Percentiles rank a stretch among this genome's conserved stretches.
Evolutionary conservation across 2,113 vertebrate species (phyloP).

Genomic region (Chauna torquata): DNA sequence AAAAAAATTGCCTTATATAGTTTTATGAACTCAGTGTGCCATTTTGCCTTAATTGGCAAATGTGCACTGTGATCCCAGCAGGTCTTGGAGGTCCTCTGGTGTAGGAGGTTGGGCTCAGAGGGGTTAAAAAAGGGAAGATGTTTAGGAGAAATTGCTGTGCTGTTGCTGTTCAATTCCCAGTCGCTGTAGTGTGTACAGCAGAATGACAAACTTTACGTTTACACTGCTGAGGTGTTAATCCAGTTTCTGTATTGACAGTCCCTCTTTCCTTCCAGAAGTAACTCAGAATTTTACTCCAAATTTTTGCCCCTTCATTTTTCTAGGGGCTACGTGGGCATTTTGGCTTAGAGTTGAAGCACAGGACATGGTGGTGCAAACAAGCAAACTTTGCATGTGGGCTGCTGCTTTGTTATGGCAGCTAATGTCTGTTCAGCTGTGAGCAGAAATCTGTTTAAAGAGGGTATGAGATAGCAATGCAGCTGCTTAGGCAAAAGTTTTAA

Average conservation of each 20-base stretch:
- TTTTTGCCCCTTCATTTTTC: background rate
- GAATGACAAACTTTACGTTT: background rate
- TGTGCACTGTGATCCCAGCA: background rate
- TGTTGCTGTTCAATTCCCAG: background rate
- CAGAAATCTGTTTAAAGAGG: slow-evolving; percentile 36
- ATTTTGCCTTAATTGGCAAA: background rate
- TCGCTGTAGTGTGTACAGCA: background rate
- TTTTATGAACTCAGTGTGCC: background rate
- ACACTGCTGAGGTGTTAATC: background rate
- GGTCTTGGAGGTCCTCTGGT: rapidly evolving
- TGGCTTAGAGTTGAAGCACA: slow-evolving; percentile 35
- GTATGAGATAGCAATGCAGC: background rate
- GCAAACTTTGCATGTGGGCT: slow-evolving; percentile 59
- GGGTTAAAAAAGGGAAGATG: background rate
- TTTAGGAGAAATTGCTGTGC: background rate
- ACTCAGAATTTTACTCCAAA: background rate
- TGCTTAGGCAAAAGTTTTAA: background rate
- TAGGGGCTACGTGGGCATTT: slow-evolving; percentile 24
- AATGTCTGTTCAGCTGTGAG: slow-evolving; percentile 10
- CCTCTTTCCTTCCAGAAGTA: background rate
- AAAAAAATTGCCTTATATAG: background rate
- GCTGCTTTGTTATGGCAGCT: slow-evolving; percentile 29
- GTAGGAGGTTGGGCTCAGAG: background rate
- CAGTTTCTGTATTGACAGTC: background rate
- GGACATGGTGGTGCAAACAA: slow-evolving; percentile 41